Evolutionary conservation across 2,113 vertebrate genomes (phyloP), one percentile per base, ranked within the genome.

Genomic region (Leucoraja erinaceus): DNA sequence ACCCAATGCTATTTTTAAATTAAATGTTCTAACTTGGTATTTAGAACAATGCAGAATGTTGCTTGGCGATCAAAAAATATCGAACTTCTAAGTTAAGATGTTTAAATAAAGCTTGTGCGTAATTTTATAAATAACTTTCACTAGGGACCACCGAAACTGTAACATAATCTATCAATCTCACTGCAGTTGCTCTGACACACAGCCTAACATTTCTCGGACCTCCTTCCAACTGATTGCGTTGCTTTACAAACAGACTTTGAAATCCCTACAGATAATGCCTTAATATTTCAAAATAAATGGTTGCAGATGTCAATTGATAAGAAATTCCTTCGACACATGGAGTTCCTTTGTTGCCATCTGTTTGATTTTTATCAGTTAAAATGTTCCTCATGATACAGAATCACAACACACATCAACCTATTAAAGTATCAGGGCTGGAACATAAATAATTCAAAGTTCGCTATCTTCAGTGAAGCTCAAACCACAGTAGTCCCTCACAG

Each of bases 251-350:
- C 90, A 91, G 90, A 91, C 90, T 70, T 90, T 47, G 9, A 91
- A 91, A 72, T 91, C 90, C 90, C 28, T 91, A 47, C 8, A 91
- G 90, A 91, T 91, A 91, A 74, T 91, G 90, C 68, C 38, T 20
- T 91, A 91, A 91, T 91, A 72, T 91, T 91, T 91, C 90, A 91
- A 91, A 68, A 91, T 91, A 91, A 91, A 91, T 91, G 90, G 70
- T 91, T 91, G 47, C 90, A 38, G 90, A 74, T 91, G 90, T 91
- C 90, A 91, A 90, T 91, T 91, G 90, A 91, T 91, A 91, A 91
- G 90, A 91, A 91, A 74, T 91, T 91, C 90, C 90, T 91, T 91
- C 72, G 90, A 91, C 90, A 84, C 81, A 91, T 20, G 70, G 33
- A 91, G 68, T 11, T 91, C 90, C 68, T 91, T 91, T 91, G 90